Base-by-base conservation (phyloP, 2,888 invertebrate genomes). In the Thecocarcelia acutangulata region DNA sequence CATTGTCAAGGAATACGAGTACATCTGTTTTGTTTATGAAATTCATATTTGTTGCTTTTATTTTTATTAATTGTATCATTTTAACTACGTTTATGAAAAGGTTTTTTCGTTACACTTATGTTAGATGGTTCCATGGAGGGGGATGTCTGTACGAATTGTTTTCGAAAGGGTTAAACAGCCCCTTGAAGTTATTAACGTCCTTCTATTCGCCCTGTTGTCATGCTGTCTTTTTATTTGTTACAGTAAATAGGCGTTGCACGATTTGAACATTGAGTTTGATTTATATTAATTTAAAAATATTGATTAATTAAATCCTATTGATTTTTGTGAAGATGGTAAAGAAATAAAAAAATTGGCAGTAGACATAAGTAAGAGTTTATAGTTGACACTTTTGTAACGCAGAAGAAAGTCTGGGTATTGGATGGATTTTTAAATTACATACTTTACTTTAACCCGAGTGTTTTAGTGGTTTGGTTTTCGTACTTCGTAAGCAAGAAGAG, bases 21-120 rank as follows among this genome's bases (percentile, higher is more conserved):
- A 73, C 84, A 85, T 85, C 85, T 85, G 85, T 84, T 84, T 84
- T 74, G 42, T 54, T 64, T 28, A 78, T 46, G 59, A 77, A 54
- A 42, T 72, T 78, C 61, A 80, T 77, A 58, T 66, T 80, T 61
- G 48, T 52, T 37, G 9, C 8, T 3, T 9, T 8, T 8, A 17
- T 15, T 76, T 64, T 75, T 75, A 48, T 63, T 72, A 54, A 58
- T 61, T 74, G 61, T 58, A 48, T 69, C 56, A 50, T 63, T 46
- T 54, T 46, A 19, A 58, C 11, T 15, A 40, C 5, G n/a, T 54
- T 19, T 15, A 15, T 4, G 17, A 58, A 77, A 81, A 24, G 80
- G 77, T 58, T 80, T 73, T 52, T 52, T 72, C 73, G 28, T 50
- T n/a, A n/a, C 37, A 42, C 44, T 11, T 21, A 46, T 70, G 40